Conservation (phyloP, 2,888 invertebrate species). For the Polydesmus complanatus region DNA sequence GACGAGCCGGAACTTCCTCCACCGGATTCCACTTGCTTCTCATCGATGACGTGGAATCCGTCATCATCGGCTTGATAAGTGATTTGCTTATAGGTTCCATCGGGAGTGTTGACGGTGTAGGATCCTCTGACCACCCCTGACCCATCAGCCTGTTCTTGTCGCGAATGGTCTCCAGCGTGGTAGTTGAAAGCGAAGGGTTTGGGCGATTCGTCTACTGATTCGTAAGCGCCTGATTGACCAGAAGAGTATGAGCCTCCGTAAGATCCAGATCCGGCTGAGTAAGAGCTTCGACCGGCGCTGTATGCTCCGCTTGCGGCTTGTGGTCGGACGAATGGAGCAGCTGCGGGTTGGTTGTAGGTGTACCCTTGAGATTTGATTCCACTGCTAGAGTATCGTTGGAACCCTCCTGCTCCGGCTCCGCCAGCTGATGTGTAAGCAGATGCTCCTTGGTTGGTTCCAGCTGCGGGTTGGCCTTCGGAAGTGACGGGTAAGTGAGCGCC, state of each 20-base stretch:
- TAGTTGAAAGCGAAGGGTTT: constrained; percentile 15
- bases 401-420: background rate
- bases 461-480: constrained; percentile 1
- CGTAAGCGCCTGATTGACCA: no score
- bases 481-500: constrained; percentile 8
- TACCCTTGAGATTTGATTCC: background rate
- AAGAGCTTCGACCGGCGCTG: background rate
- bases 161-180: constrained; percentile 10
- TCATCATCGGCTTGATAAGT: constrained; percentile 13
- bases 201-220: constrained; percentile 11
- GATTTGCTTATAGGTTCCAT: constrained; percentile 12
- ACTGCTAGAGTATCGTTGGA: background rate
- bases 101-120: constrained; percentile 9
- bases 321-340: background rate
- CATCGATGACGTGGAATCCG: constrained; percentile 12
- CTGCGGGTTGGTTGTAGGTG: background rate
- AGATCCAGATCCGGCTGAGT: background rate
- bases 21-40: constrained; percentile 3
- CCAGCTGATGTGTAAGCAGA: background rate
- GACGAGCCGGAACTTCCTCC: background rate
- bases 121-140: constrained; percentile 11
- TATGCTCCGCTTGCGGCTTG: constrained; percentile 4
- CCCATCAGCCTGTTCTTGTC: constrained; percentile 11
- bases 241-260: background rate
- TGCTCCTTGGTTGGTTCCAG: constrained; percentile 3